These are phyloP conservation scores for Numenius arquata DNA, from an alignment of 2,113 vertebrate species.

Conservation along the genomic window DNA sequence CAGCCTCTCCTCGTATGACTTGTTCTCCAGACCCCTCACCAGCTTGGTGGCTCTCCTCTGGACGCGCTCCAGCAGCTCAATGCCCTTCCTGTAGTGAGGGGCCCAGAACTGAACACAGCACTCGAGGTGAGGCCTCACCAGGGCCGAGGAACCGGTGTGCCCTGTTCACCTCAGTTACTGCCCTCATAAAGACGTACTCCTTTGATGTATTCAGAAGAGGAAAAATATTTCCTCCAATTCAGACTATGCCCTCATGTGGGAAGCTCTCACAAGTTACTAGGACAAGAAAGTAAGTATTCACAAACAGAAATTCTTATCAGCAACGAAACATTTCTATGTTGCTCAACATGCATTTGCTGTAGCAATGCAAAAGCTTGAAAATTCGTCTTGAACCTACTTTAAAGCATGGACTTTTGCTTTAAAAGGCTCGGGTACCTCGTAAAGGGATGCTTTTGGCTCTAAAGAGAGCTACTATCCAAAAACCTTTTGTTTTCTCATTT, in stretches of 20 bases:
- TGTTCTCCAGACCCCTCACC: too few species aligned
- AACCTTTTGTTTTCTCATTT: not conserved
- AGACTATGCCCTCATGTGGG: not conserved
- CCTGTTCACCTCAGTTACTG: not conserved
- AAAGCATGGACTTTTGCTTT: not conserved
- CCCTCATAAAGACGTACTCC: not conserved
- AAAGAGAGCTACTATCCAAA: not conserved
- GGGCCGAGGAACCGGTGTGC: not conserved
- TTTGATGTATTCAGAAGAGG: not conserved
- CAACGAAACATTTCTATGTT: not conserved
- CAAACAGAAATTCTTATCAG: not conserved
- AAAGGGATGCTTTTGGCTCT: not conserved
- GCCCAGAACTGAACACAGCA: too few species aligned
- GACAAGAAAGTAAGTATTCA: not conserved
- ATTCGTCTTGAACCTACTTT: not conserved
- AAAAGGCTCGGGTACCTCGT: not conserved
- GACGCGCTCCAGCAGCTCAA: too few species aligned
- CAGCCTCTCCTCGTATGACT: too few species aligned
- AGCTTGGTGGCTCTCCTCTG: too few species aligned
- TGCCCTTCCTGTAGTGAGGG: too few species aligned
- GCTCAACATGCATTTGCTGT: not conserved
- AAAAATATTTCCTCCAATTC: not conserved
- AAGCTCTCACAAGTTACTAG: not conserved
- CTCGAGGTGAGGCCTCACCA: too few species aligned
- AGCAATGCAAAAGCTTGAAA: not conserved